Evolutionary conservation across 2,888 invertebrate species (phyloP).

Genomic region (Diachrysia chrysitis): DNA sequence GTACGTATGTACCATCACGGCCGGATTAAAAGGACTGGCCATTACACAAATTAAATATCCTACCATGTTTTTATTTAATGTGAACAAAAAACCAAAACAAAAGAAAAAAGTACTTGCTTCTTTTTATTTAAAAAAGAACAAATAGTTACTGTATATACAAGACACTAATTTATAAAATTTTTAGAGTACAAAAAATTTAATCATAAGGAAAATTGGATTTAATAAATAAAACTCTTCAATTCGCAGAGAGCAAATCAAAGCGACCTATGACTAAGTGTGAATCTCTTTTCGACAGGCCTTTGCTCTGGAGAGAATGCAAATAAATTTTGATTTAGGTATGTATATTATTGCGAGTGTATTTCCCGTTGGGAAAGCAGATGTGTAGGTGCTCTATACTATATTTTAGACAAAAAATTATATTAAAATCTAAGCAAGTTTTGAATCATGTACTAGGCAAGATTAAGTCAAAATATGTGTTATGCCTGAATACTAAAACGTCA

Average conservation of each 20-base stretch:
- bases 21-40: neutral
- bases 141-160: no score
- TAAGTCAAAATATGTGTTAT: no score
- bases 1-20: neutral
- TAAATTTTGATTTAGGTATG: slow-evolving; percentile 1
- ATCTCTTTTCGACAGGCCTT: neutral
- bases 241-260: neutral
- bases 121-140: neutral
- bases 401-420: no score
- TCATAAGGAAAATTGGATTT: neutral
- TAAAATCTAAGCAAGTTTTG: no score
- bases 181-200: no score
- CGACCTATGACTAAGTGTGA: neutral
- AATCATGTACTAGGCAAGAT: no score
- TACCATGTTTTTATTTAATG: neutral
- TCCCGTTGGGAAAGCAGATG: neutral
- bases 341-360: neutral
- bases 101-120: neutral
- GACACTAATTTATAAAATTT: no score
- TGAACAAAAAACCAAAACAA: neutral
- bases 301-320: neutral
- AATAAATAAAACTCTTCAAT: neutral
- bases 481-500: no score
- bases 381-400: no score
- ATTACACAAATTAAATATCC: neutral